Evolutionary conservation across 2,797 vertebrate species (phyloP), one percentile per base, ranked within the genome.

Genomic region (Acomys russatus): DNA sequence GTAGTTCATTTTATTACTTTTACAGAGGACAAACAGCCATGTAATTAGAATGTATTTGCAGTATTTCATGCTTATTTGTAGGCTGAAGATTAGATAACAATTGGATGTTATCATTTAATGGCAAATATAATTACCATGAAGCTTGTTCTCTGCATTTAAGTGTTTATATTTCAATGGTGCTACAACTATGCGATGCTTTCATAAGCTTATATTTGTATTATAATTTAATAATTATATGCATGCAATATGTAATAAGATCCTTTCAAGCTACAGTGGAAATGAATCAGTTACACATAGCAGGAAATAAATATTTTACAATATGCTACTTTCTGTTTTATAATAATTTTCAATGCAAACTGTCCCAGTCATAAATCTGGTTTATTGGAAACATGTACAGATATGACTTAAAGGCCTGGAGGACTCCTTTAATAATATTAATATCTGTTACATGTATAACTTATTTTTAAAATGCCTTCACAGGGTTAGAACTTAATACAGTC

Each of bases 11-110:
- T 97, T 97, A 97, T 97, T 98, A 94, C 92, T 97, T 97, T 98
- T 97, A 95, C 54, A 90, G 77, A 88, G 93, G 96, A 97, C 97
- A 97, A 98, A 96, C 93, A 97, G 94, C 97, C 97, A 97, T 98
- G 95, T 98, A 98, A 98, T 98, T 97, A 97, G 95, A 98, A 94
- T 96, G 83, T 96, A 94, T 97, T 94, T 97, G 95, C 73, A 95
- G 96, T 96, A 94, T 97, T 97, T 97, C 95, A 98, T 0, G 91
- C 90, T 94, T 97, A 96, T 97, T 97, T 97, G 95, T 97, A 97
- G 92, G 84, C 92, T 88, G 91, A 95, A 98, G 94, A 97, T 97
- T 97, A 97, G 96, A 98, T 96, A 96, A 71, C 96, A 97, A 95
- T 96, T 97, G 97, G 96, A 95, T 97, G 56, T 96, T 97, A 97